These are phyloP conservation scores for Desmophyllum pertusum DNA, from an alignment of 92 coral and sea anemone species.

Conservation along the genomic window DNA sequence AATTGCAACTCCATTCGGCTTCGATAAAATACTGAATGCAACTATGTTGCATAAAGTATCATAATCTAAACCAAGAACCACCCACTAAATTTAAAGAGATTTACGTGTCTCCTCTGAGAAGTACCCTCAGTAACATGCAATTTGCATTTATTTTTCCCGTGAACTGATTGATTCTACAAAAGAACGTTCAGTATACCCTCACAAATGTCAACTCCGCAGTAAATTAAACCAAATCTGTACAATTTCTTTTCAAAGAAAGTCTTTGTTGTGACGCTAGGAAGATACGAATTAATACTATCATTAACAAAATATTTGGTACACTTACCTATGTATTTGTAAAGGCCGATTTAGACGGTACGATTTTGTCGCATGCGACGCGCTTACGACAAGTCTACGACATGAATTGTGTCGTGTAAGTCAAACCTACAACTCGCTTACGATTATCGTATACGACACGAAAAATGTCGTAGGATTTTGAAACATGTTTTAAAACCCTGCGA, in stretches of 20 bases:
- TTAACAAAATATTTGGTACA: background rate
- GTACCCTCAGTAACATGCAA: background rate
- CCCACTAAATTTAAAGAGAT: no score
- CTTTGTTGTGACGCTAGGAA: background rate
- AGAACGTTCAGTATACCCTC: background rate
- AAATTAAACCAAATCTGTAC: no score
- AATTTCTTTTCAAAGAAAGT: background rate
- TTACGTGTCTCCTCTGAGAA: background rate
- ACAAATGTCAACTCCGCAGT: no score
- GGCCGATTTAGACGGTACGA: no score
- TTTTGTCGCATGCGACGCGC: no score
- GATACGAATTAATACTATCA: background rate
- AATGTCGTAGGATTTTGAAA: no score
- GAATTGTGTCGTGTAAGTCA: no score
- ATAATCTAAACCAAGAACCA: no score
- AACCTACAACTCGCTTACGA: no score
- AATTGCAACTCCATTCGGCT: background rate
- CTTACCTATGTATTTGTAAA: background rate
- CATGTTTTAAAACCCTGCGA: no score
- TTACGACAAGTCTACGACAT: no score
- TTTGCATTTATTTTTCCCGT: background rate
- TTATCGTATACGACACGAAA: no score
- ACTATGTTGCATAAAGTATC: background rate
- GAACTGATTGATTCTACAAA: background rate
- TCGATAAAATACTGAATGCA: background rate